Conservation (phyloP, 2,797 vertebrate species). For the Ataeniobius toweri region DNA sequence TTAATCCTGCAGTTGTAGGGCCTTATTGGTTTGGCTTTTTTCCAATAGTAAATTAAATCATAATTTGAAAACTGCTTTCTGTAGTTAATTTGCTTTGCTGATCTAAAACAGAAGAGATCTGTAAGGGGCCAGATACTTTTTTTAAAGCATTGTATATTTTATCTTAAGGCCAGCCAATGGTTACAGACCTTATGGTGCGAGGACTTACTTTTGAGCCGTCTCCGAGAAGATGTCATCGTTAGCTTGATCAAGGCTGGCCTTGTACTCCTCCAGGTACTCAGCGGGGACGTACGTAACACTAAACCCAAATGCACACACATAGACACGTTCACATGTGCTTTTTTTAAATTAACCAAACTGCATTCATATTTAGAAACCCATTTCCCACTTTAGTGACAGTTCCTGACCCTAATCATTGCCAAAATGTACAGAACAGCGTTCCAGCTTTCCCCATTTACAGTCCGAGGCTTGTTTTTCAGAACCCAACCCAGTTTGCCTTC, state of each 20-base stretch:
- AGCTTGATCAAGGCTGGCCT: constrained; percentile 75
- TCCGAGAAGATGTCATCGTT: constrained; percentile 70
- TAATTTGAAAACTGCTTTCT: not conserved
- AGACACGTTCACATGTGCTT: constrained; percentile 10
- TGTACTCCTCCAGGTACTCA: constrained; percentile 93
- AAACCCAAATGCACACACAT: constrained; percentile 59
- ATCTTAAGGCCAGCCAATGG: not conserved
- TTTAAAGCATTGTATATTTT: not conserved
- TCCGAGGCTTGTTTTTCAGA: constrained; percentile 25
- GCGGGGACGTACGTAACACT: constrained; percentile 94
- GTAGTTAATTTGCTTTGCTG: not conserved
- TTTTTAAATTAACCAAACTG: constrained; percentile 34
- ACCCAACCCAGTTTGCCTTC: constrained; percentile 22
- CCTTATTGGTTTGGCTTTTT: not conserved
- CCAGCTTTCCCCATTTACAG: constrained; percentile 41
- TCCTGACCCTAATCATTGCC: constrained; percentile 12
- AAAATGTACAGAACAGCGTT: constrained; percentile 3
- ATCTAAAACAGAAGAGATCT: not conserved
- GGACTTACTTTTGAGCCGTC: constrained; percentile 61
- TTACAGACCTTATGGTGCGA: not conserved
- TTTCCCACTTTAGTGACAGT: constrained; percentile 14
- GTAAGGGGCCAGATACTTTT: not conserved
- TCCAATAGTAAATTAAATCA: not conserved
- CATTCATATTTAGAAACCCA: constrained; percentile 17
- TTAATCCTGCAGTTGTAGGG: not conserved